Evolutionary conservation across 2,113 vertebrate genomes (phyloP).

Genomic region (Podilymbus podiceps): DNA sequence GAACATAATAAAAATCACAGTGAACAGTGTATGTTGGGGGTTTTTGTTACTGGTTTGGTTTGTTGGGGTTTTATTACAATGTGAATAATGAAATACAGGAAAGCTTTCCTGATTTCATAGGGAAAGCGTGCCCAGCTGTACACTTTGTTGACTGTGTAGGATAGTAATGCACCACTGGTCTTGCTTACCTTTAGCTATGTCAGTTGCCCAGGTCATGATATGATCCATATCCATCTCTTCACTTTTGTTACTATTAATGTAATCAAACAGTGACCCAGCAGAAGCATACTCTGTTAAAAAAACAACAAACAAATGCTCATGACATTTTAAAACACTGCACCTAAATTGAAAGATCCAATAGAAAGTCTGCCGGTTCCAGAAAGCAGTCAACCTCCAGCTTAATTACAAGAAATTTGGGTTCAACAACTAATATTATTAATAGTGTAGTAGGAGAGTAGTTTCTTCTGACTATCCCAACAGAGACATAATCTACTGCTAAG

Average conservation of each 20-base stretch:
- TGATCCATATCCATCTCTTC: conserved; percentile 96
- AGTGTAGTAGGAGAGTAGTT: not conserved
- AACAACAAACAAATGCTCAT: conserved; percentile 27
- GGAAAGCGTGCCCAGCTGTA: not conserved
- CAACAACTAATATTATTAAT: not conserved
- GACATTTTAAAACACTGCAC: not conserved
- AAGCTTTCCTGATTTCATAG: not conserved
- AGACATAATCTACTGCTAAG: not conserved
- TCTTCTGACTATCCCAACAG: not conserved
- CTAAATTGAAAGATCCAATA: not conserved
- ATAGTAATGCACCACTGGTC: not conserved
- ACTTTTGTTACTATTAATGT: conserved; percentile 92
- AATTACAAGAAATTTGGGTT: not conserved
- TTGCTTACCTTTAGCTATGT: conserved; percentile 93
- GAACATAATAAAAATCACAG: not conserved
- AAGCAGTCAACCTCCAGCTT: not conserved
- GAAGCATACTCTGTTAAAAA: conserved; percentile 89
- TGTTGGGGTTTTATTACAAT: not conserved
- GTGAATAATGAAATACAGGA: not conserved
- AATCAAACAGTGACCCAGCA: conserved; percentile 92
- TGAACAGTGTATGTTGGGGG: not conserved
- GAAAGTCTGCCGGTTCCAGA: not conserved
- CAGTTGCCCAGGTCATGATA: conserved; percentile 96
- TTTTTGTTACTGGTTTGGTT: not conserved
- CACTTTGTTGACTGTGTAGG: not conserved